Base-by-base conservation (phyloP, 37 sponge, comb jelly and placozoan species). In the Tethya wilhelma region DNA sequence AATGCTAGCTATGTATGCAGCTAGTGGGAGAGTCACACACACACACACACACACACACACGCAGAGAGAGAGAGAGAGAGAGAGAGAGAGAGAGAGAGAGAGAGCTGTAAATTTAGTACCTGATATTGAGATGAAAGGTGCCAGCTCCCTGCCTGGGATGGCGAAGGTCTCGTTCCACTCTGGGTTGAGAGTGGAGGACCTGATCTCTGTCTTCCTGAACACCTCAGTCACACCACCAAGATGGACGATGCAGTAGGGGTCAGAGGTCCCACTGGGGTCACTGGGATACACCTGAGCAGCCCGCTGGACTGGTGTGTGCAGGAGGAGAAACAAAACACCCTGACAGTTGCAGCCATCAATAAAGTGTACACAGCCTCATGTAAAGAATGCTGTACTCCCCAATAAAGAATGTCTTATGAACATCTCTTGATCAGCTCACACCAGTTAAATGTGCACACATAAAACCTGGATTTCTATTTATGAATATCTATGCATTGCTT, bases 211-310 rank as follows among this genome's bases (percentile, higher is more conserved):
- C 77, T 67, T 80, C 37, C 53, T 60, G 22, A 63, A 34, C 49
- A 46, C 57, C 45, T 64, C 56, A 28, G 73, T 67, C 14, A 57
- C 63, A 0, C 31, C n/a, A 20, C 77, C 78, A 30, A 94, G 58
- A 43, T 64, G 32, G 42, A 94, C 43, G 12, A 68, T 32, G 44
- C 95, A 94, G 89, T 91, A 94, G 38, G 92, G 95, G 44, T 94
- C 95, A 33, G 87, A 55, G 43, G 67, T 78, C 19, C 92, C 95
- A 56, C 70, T 81, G 46, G 79, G 57, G 44, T 94, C 95, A n/a
- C 63, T n/a, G 2, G 90, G 64, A 0, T 7, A 0, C 19, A 90
- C 64, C 19, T 83, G 43, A 0, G 49, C 43, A 1, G 49, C 34
- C 29, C 37, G 66, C 19, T n/a, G 37, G 11, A 31, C 31, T 8